A percentile compares a stretch with the other conserved stretches of the same genome.
Conservation (phyloP, 2,888 invertebrate genomes). For the Oxytorus armatus region DNA sequence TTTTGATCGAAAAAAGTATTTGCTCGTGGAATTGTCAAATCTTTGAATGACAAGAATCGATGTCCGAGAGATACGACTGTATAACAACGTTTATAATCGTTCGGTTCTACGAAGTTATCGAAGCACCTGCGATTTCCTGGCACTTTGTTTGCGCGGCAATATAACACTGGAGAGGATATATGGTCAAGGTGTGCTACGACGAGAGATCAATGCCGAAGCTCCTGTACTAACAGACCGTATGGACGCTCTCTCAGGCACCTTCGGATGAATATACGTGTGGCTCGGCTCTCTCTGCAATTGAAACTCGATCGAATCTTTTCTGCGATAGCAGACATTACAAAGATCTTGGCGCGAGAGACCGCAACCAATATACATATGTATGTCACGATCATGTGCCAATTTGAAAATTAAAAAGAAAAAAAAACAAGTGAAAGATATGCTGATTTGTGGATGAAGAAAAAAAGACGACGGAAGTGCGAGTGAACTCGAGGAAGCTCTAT, state of each 20-base stretch:
- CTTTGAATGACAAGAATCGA: not conserved
- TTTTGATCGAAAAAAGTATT: no score
- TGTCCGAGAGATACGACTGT: slow-evolving; percentile 44
- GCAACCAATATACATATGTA: slow-evolving; percentile 7
- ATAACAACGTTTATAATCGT: slow-evolving; percentile 51
- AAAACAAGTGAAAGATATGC: slow-evolving; percentile 61
- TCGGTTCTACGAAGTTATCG: slow-evolving; percentile 45
- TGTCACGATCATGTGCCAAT: slow-evolving; percentile 50
- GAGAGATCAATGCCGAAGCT: slow-evolving; percentile 48
- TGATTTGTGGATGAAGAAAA: slow-evolving; percentile 30
- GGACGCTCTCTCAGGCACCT: slow-evolving; percentile 40
- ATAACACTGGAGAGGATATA: slow-evolving; percentile 30
- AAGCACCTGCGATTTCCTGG: slow-evolving; percentile 61
- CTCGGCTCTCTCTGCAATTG: slow-evolving; percentile 54
- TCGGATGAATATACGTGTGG: slow-evolving; percentile 21
- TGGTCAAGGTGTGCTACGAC: slow-evolving; percentile 11
- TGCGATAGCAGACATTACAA: slow-evolving; percentile 63
- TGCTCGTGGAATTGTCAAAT: no score
- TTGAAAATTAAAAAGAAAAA: no score
- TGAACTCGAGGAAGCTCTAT: slow-evolving; percentile 19
- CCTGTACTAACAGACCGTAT: slow-evolving; percentile 8
- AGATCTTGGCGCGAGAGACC: slow-evolving; percentile 20
- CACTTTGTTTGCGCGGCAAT: slow-evolving; percentile 56
- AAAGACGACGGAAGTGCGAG: slow-evolving; percentile 31
- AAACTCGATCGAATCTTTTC: slow-evolving; percentile 59